Percentiles rank a stretch among this genome's conserved stretches.
Conservation (phyloP, 2,797 vertebrate species). For the Mormyrus hasselquistii region DNA sequence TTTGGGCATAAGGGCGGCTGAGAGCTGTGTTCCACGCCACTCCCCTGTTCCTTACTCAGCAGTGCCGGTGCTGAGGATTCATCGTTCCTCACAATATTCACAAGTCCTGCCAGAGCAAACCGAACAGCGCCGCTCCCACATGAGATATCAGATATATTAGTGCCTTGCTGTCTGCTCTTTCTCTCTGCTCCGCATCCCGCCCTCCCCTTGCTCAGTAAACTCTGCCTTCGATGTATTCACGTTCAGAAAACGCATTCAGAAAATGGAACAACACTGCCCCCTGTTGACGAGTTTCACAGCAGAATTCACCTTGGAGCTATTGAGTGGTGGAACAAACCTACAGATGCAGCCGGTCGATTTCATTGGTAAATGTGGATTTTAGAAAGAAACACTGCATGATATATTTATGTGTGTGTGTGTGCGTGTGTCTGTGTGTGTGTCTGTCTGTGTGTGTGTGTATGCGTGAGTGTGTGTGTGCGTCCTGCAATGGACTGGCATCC, state of each 20-base stretch:
- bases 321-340: neutral
- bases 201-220: neutral
- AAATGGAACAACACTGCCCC: constrained; percentile 12
- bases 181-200: neutral
- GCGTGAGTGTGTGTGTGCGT: neutral
- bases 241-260: neutral
- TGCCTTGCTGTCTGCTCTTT: neutral
- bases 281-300: neutral
- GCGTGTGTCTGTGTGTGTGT: neutral
- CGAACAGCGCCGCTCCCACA: neutral
- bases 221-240: neutral
- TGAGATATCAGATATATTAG: neutral
- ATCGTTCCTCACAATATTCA: neutral
- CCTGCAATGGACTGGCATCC: neutral
- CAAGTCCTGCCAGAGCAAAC: neutral
- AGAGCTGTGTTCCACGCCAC: neutral
- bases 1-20: neutral
- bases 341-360: neutral
- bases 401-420: neutral
- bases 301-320: neutral
- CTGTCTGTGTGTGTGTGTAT: no score
- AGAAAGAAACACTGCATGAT: neutral
- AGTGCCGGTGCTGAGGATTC: neutral
- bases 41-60: neutral
- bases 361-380: neutral